Conservation (phyloP, 2,113 vertebrate species). For the Chaetodon trifascialis region DNA sequence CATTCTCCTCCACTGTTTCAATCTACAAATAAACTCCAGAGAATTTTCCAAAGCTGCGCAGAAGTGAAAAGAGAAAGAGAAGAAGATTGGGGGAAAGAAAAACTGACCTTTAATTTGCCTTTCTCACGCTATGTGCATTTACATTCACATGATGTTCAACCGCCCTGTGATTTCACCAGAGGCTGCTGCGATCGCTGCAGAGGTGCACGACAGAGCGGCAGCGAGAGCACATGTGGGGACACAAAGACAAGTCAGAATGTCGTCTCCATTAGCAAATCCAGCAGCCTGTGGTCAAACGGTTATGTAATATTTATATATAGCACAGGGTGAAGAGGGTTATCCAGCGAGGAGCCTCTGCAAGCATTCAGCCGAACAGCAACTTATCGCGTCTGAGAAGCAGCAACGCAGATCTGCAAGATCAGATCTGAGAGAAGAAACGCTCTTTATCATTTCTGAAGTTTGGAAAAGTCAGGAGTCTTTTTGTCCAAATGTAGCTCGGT, state of each 20-base stretch:
- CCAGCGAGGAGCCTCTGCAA: background rate
- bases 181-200: background rate
- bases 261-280: slow-evolving; percentile 32
- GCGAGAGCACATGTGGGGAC: background rate
- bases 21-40: slow-evolving; percentile 82
- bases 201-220: background rate
- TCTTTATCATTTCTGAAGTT: background rate
- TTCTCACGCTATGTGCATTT: slow-evolving; percentile 68
- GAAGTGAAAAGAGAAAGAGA: slow-evolving; percentile 52
- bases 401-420: too few relatives aligned
- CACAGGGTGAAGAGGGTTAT: background rate
- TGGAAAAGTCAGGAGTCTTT: background rate
- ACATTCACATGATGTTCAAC: slow-evolving; percentile 9
- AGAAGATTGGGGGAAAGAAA: slow-evolving; percentile 36
- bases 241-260: background rate
- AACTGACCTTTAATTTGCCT: slow-evolving; percentile 65
- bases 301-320: background rate
- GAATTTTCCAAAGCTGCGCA: slow-evolving; percentile 81
- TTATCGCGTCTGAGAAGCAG: too few relatives aligned
- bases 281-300: background rate
- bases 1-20: slow-evolving; percentile 74
- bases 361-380: background rate
- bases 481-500: too few relatives aligned
- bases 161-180: slow-evolving; percentile 1
- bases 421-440: too few relatives aligned